These are phyloP conservation scores for Leptinotarsa tumamoca DNA, from an alignment of 2,888 invertebrate genomes.

Conservation along the genomic window DNA sequence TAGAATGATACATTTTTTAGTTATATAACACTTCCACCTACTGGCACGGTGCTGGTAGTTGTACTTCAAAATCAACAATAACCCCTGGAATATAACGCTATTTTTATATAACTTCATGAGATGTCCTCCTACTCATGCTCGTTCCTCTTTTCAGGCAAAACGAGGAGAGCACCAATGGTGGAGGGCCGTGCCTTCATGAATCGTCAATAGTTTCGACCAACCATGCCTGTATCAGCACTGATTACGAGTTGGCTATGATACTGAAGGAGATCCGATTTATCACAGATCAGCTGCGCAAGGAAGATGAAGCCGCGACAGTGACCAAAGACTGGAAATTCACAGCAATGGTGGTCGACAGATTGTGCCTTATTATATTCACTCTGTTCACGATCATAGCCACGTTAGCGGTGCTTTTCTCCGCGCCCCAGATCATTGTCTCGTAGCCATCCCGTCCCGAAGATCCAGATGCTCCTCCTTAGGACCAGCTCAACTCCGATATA, in stretches of 20 bases:
- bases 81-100: no score
- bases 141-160: constrained; percentile 59
- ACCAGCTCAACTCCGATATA: constrained; percentile 1
- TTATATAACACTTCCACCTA: no score
- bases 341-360: constrained; percentile 99
- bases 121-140: no score
- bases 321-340: constrained; percentile 99
- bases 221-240: constrained; percentile 90
- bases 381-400: constrained; percentile 97
- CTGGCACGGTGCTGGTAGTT: no score
- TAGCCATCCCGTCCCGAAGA: constrained; percentile 66
- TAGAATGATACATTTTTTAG: no score
- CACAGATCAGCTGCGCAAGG: constrained; percentile 93
- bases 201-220: constrained; percentile 72
- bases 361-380: constrained; percentile 99
- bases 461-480: constrained; percentile 11
- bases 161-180: constrained; percentile 69
- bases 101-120: no score
- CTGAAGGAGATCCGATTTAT: constrained; percentile 94
- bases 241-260: constrained; percentile 94
- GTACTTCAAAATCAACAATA: no score
- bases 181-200: constrained; percentile 76
- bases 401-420: constrained; percentile 95
- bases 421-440: constrained; percentile 95
- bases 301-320: constrained; percentile 93